Percentiles rank a stretch among this genome's conserved stretches.
Evolutionary conservation across 2,113 vertebrate species (phyloP).

Genomic region (Emberiza fucata): DNA sequence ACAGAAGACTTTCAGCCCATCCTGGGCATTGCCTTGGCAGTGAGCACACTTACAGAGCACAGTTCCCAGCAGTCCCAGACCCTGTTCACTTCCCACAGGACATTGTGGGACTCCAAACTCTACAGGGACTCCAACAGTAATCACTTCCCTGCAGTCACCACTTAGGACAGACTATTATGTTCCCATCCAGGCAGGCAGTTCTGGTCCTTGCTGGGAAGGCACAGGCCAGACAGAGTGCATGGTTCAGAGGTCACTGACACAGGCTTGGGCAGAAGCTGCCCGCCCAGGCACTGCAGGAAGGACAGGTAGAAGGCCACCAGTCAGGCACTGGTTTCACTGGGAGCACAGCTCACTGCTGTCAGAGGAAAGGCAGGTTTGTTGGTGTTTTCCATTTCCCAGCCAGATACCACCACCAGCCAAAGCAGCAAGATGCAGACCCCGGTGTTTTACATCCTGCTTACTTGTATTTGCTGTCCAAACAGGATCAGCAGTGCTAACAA

Average conservation of each 20-base stretch:
- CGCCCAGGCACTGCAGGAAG: background rate
- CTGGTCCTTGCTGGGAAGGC: background rate
- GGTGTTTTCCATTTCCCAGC: background rate
- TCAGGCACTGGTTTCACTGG: background rate
- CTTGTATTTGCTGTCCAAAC: conserved; percentile 41
- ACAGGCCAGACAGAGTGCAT: background rate
- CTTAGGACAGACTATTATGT: background rate
- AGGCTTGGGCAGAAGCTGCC: background rate
- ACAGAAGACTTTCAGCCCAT: background rate
- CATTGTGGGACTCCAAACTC: background rate
- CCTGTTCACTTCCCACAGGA: background rate
- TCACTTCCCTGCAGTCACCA: background rate
- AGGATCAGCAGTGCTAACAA: conserved; percentile 51
- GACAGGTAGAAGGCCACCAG: background rate
- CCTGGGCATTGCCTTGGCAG: background rate
- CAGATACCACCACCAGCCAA: background rate
- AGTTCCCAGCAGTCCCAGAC: background rate
- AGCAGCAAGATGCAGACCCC: background rate
- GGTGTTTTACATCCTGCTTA: conserved; percentile 14
- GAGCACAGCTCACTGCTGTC: background rate
- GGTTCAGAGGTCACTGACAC: background rate
- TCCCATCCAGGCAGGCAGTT: background rate
- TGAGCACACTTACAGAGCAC: background rate
- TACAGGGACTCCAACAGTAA: background rate
- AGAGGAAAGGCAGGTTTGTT: background rate